phyloP scores from a whole-genome alignment of 2,797 vertebrate genomes.

The Lepidocolaptes lacrymiger region DNA sequence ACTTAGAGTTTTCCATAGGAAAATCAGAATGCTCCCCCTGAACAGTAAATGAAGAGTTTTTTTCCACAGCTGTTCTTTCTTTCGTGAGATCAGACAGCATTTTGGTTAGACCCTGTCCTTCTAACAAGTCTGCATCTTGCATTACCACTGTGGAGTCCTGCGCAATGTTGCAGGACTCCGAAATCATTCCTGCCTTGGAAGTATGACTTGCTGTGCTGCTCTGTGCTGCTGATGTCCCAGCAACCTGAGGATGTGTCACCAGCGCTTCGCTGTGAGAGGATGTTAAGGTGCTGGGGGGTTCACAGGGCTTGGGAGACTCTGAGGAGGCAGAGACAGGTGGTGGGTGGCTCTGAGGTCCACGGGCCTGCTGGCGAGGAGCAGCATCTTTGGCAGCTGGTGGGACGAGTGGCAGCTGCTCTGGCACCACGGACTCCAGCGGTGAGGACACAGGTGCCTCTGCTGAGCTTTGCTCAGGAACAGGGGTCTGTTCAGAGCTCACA shows the following conservation, averaged over 20 bases:
- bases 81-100: slow-evolving; percentile 77
- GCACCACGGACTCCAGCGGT: background rate
- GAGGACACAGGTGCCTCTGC: slow-evolving; percentile 18
- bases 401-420: slow-evolving; percentile 42
- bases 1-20: slow-evolving; percentile 71
- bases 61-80: slow-evolving; percentile 67
- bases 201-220: slow-evolving; percentile 20
- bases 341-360: slow-evolving; percentile 47
- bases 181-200: slow-evolving; percentile 57
- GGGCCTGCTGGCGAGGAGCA: slow-evolving; percentile 11
- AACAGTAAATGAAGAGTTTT: slow-evolving; percentile 49
- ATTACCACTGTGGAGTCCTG: slow-evolving; percentile 59
- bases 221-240: slow-evolving; percentile 41
- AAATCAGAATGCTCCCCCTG: slow-evolving; percentile 67
- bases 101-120: slow-evolving; percentile 75
- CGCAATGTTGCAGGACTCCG: slow-evolving; percentile 18
- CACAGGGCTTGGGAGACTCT: slow-evolving; percentile 36
- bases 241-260: slow-evolving; percentile 60
- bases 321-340: background rate
- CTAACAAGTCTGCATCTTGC: slow-evolving; percentile 70
- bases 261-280: slow-evolving; percentile 40
- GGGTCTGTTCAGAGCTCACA: background rate
- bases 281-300: slow-evolving; percentile 6
- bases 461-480: background rate
- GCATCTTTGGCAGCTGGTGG: slow-evolving; percentile 43